A percentile compares a stretch with the other conserved stretches of the same genome.
phyloP scores from a whole-genome alignment of 2,888 invertebrate genomes.

The Euclidia mi region DNA sequence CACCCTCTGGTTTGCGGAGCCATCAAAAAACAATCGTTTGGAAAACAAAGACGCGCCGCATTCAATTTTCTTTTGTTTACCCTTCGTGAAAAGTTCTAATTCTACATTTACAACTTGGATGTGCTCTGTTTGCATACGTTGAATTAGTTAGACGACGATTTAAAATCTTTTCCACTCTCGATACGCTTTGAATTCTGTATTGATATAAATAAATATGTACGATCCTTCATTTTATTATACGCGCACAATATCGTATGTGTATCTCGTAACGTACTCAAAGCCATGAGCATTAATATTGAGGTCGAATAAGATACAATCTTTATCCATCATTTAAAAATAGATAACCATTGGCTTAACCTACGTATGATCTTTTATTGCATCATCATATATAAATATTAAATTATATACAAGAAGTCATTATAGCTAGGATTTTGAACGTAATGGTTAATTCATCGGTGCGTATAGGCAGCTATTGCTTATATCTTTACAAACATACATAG shows the following conservation, averaged over 20 bases:
- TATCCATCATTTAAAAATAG: conserved; percentile 30
- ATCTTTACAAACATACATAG: no score
- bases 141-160: neutral
- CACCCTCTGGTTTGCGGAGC: conserved; percentile 17
- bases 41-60: conserved; percentile 22
- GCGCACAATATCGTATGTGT: neutral
- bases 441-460: no score
- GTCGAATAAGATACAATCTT: conserved; percentile 31
- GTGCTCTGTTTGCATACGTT: conserved; percentile 8
- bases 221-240: neutral
- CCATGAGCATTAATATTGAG: conserved; percentile 30
- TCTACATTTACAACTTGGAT: conserved; percentile 25
- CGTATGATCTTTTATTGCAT: no score
- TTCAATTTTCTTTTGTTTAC: conserved; percentile 32
- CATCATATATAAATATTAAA: no score
- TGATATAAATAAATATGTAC: no score
- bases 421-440: no score
- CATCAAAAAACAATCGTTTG: conserved; percentile 23
- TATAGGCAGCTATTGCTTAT: neutral
- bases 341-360: conserved; percentile 8
- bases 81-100: conserved; percentile 23
- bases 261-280: conserved; percentile 16
- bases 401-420: no score
- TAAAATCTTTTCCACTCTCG: neutral
- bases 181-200: neutral